A percentile compares a stretch with the other conserved stretches of the same genome.
These are phyloP conservation scores for Onchidella celtica DNA, from an alignment of 2,888 invertebrate species.

Conservation along the genomic window DNA sequence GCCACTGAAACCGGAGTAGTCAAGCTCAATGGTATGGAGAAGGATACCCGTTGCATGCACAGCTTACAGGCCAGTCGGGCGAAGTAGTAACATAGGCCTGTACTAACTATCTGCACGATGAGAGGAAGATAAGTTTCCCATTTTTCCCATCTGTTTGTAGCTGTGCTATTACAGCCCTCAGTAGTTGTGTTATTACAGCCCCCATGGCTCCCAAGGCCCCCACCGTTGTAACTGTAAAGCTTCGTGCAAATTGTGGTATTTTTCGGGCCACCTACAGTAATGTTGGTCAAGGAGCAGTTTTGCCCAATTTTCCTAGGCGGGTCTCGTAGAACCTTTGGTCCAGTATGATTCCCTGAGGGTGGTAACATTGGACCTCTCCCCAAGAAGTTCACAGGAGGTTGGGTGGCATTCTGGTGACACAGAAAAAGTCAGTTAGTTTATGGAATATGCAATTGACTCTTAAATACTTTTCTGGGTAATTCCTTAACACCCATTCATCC, in stretches of 20 bases:
- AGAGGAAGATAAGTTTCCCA: conserved; percentile 59
- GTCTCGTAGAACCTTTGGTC: not conserved
- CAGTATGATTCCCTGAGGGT: not conserved
- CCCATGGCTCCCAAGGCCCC: too few species aligned
- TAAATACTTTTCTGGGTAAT: too few species aligned
- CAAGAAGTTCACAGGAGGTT: not conserved
- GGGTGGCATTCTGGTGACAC: not conserved
- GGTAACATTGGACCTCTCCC: not conserved
- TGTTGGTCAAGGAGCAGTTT: conserved; percentile 53
- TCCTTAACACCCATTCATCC: too few species aligned
- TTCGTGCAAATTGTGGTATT: conserved; percentile 56
- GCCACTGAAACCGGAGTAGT: conserved; percentile 77
- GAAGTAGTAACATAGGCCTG: conserved; percentile 80
- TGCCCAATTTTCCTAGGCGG: conserved; percentile 46
- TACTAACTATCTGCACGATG: conserved; percentile 74
- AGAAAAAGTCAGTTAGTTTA: not conserved
- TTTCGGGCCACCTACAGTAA: conserved; percentile 30
- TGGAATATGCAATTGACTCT: too few species aligned
- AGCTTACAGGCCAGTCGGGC: conserved; percentile 82
- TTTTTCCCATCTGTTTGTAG: conserved; percentile 57
- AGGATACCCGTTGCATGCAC: conserved; percentile 80
- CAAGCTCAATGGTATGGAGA: conserved; percentile 79
- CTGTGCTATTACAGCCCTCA: conserved; percentile 52
- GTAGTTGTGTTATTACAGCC: conserved; percentile 52
- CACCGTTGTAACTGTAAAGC: too few species aligned